These are phyloP conservation scores for Buteo buteo DNA, from an alignment of 2,113 vertebrate species.

Conservation along the genomic window DNA sequence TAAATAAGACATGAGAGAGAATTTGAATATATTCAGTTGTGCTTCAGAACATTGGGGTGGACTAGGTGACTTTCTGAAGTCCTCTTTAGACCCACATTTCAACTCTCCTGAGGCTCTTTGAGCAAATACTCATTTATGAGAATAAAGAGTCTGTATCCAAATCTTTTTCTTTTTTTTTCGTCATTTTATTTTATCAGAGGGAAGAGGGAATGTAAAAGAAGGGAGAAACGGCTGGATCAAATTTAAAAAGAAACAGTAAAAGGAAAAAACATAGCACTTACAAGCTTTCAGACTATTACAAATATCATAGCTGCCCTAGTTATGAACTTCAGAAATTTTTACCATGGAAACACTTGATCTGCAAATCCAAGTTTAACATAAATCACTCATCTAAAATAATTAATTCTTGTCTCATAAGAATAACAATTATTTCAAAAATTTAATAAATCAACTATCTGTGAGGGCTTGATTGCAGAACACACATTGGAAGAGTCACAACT, in stretches of 20 bases:
- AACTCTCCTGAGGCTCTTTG: background rate
- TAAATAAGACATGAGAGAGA: background rate
- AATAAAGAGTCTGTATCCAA: background rate
- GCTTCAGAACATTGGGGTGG: background rate
- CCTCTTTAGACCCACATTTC: background rate
- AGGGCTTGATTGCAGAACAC: background rate
- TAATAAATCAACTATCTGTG: background rate
- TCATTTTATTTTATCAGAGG: background rate
- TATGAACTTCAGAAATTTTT: background rate
- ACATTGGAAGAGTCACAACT: background rate
- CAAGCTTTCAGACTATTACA: background rate
- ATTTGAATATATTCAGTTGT: background rate
- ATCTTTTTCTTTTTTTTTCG: background rate
- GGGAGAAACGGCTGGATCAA: background rate
- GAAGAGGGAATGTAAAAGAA: background rate
- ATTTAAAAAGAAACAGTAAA: background rate
- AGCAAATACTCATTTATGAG: background rate
- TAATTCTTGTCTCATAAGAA: background rate
- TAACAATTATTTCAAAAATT: background rate
- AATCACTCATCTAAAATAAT: background rate
- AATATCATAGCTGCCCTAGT: background rate
- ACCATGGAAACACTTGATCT: background rate
- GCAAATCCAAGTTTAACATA: background rate
- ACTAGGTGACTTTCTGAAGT: background rate
- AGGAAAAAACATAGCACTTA: background rate